Evolutionary conservation across 1,140 invertebrate genomes (phyloP), one percentile per base, ranked within the genome.

Genomic region (Diprion similis): DNA sequence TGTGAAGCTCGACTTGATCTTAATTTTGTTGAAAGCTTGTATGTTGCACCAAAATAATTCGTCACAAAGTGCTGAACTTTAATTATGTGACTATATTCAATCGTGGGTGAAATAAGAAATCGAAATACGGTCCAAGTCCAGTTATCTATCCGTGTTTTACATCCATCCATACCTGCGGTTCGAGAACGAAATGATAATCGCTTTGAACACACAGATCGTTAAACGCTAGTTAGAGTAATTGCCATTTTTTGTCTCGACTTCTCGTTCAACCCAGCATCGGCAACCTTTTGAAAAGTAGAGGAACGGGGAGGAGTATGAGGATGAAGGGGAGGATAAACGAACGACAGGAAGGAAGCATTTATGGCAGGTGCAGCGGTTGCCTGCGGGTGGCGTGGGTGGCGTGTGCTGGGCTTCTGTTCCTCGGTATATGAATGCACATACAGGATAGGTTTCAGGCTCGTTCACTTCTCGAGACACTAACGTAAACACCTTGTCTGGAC

Each of bases 281-380:
- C 24, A 37, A 37, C 24, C 24, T 37, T 37, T 37, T 37, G 24
- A 37, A 37, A 37, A 37, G 24, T 37, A 37, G 1, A 6, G 6
- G 24, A 37, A 37, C 6, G 24, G 6, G 24, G 2, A 37, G 51
- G 51, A 13, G 51, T n/a, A n/a, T n/a, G n/a, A n/a, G n/a, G n/a
- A n/a, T n/a, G 51, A 59, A 8, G 51, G 9, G 51, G 11, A 17
- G 51, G 4, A 13, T 4, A 8, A 59, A 59, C 11, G 51, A 59
- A 59, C 51, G 51, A 59, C 51, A 59, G 51, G 51, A 59, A 59
- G 51, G 51, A 59, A 59, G 51, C 51, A 59, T 59, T 59, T 59
- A 59, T 59, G 51, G 51, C 51, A 59, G 51, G 51, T 59, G 51
- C 51, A 59, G 51, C 51, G 51, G 51, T 59, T 59, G 51, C 51